Conservation (phyloP, 2,888 invertebrate species). For the Ophonus ardosiacus region DNA sequence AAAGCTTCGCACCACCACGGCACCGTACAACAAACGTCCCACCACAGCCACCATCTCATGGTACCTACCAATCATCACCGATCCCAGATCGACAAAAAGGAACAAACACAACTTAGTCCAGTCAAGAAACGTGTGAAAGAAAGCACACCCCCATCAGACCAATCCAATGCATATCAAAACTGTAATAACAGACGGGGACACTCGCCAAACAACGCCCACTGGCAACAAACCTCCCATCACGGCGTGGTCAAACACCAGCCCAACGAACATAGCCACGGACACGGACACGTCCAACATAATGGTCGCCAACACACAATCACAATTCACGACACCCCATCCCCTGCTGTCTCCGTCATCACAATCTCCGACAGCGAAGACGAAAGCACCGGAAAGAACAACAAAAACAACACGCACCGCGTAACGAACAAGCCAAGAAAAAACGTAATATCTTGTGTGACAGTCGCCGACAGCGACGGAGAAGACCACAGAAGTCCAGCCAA, state of each 20-base stretch:
- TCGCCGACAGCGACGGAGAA: constrained; percentile 86
- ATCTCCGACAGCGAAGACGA: constrained; percentile 98
- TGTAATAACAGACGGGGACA: constrained; percentile 69
- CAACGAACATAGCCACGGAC: constrained; percentile 71
- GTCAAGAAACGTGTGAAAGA: constrained; percentile 98
- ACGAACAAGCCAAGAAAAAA: constrained; percentile 80
- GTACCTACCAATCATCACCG: constrained; percentile 73
- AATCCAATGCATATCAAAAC: constrained; percentile 68
- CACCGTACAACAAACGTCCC: constrained; percentile 79
- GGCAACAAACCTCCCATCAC: constrained; percentile 74
- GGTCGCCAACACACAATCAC: constrained; percentile 91
- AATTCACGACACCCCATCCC: constrained; percentile 96
- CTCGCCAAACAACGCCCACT: constrained; percentile 73
- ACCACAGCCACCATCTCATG: constrained; percentile 73
- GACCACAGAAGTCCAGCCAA: constrained; percentile 79
- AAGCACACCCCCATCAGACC: constrained; percentile 89
- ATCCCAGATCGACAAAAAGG: constrained; percentile 85
- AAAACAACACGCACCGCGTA: constrained; percentile 71
- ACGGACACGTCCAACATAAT: constrained; percentile 68
- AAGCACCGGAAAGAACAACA: constrained; percentile 77
- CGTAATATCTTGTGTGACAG: constrained; percentile 88
- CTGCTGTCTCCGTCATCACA: constrained; percentile 96
- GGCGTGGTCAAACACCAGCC: constrained; percentile 68
- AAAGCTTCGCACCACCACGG: constrained; percentile 81
- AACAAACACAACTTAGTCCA: constrained; percentile 93